Base-by-base conservation (phyloP, 2,113 vertebrate genomes). In the Agapornis roseicollis region DNA sequence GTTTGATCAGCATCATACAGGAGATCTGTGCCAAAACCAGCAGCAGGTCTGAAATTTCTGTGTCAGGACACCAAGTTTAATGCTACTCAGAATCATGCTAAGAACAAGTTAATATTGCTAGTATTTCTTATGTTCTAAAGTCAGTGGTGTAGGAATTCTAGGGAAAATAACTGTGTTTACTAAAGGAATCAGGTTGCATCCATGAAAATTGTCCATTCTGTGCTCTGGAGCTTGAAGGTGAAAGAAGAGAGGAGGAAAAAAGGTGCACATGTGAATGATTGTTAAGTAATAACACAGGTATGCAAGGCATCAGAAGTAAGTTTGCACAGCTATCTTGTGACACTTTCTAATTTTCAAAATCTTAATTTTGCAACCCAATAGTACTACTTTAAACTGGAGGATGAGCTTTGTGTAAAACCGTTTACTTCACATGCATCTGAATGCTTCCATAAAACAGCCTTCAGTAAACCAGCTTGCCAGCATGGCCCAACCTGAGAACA, bases 351-450 rank as follows among this genome's bases (percentile, higher is more conserved):
- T 94, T 92, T 88, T 96, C 35, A 66, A 95, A 90, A 92, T 94
- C 93, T 94, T 94, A 74, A 86, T 96, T 92, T 97, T 92, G 83
- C 92, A 92, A 97, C 73, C 83, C 6, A 13, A 52, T 95, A 93
- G 89, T 84, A 81, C 93, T 96, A 11, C 86, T 95, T 95, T 78
- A 96, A 92, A 95, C 63, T 87, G 91, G 89, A 94, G 72, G 80
- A 94, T 73, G 89, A 92, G 86, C 88, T 93, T 35, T 92, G 52
- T 90, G 66, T 95, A 93, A 92, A 94, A 93, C 77, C 96, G 1
- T 92, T 92, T 93, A 84, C 86, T 90, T 95, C 83, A 81, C 73
- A 87, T 92, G 41, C 72, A 84, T 65, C 92, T 96, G 94, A 95
- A 95, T 95, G 85, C 73, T 91, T 85, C 93, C 81, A 76, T 95